A percentile compares a stretch with the other conserved stretches of the same genome.
These are phyloP conservation scores for Hirtodrosophila trivittata DNA, from an alignment of 2,888 invertebrate species.

Conservation along the genomic window DNA sequence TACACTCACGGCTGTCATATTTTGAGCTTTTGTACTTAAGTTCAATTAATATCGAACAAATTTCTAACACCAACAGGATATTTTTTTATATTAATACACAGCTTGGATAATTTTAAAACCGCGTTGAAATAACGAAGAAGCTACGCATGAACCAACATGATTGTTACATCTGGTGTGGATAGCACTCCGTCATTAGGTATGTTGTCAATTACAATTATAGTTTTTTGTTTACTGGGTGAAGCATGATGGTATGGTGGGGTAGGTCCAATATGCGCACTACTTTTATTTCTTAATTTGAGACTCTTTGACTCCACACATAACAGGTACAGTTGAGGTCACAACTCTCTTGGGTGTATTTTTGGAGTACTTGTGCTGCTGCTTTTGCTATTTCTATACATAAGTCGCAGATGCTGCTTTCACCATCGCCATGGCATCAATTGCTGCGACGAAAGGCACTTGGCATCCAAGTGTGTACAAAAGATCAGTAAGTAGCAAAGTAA, in stretches of 20 bases:
- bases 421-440: constrained; percentile 87
- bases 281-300: background rate
- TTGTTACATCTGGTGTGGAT: constrained; percentile 84
- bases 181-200: constrained; percentile 83
- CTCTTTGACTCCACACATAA: too few relatives aligned
- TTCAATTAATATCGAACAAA: constrained; percentile 37
- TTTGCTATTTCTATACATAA: constrained; percentile 93
- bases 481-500: constrained; percentile 82
- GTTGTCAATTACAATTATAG: constrained; percentile 48
- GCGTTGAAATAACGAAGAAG: constrained; percentile 20
- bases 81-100: too few relatives aligned
- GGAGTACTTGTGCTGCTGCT: constrained; percentile 92
- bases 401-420: constrained; percentile 89
- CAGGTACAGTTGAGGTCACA: constrained; percentile 90
- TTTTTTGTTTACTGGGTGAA: constrained; percentile 28
- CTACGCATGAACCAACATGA: constrained; percentile 81
- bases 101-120: too few relatives aligned
- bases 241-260: constrained; percentile 15
- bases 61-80: too few relatives aligned
- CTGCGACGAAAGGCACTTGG: constrained; percentile 85
- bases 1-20: constrained; percentile 45
- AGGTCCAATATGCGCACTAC: constrained; percentile 14
- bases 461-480: constrained; percentile 83
- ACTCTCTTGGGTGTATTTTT: constrained; percentile 94
- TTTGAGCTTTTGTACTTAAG: constrained; percentile 52